Base-by-base conservation (phyloP, 2,888 invertebrate species). In the Molorchus minor region DNA sequence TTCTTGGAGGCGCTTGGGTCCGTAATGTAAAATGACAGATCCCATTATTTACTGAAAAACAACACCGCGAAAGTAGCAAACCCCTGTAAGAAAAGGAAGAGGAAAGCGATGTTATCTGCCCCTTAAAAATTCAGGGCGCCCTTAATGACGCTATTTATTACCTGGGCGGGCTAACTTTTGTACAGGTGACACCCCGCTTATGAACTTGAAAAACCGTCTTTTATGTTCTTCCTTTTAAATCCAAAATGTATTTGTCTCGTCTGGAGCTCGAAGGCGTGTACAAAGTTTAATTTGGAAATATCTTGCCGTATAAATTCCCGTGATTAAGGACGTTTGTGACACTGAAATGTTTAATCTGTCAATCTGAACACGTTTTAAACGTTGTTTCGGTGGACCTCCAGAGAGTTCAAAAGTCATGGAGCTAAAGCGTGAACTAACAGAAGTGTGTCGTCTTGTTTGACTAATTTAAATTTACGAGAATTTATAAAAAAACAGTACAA, bases 11-110 rank as follows among this genome's bases (percentile, higher is more conserved):
- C 73, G 70, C 69, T 69, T 68, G 72, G 68, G 64, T 70, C 72
- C 71, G 77, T 80, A 81, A 81, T 80, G 78, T 77, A 79, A 81
- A 81, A 81, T 81, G 81, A 81, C 81, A 81, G 80, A 79, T 79
- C 79, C 80, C 80, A 80, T 81, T 81, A 81, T 81, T 81, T 80
- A 80, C 80, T 70, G 78, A 77, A 79, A 80, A 80, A 80, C 79
- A 80, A 80, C 79, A 77, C 75, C 74, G 74, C 73, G 71, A 76
- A 76, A 79, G 80, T 79, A 78, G 75, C 74, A 77, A 80, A 79
- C 77, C n/a, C 75, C 76, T 79, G 80, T 79, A 79, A 77, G 75
- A 73, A 72, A 75, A 73, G 73, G 70, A 74, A 75, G 72, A 75
- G 74, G 73, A 71, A 76, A 75, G 74, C 74, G 72, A 71, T 74